Base-by-base conservation (phyloP, 2,888 invertebrate genomes). In the Acholoe squamosa region DNA sequence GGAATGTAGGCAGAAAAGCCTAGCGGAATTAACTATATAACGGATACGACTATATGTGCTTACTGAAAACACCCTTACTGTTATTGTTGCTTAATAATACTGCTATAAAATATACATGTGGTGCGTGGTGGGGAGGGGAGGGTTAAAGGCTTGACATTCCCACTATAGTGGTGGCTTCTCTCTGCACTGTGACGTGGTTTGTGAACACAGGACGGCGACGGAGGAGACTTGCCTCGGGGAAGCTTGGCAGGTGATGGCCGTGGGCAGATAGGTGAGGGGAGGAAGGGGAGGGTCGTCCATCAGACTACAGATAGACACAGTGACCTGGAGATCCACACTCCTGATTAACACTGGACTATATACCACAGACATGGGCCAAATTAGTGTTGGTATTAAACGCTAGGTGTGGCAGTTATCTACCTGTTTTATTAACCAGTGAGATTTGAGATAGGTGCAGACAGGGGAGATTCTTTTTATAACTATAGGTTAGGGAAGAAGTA, bases 161-260 rank as follows among this genome's bases (percentile, higher is more conserved):
- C 10, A 3, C 43, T 43, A 3, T n/a, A 28, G 71, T 16, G 5
- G 25, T 71, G 71, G 71, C 71, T 71, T 71, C 71, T 0, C 28
- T 61, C 12, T 61, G 19, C 43, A 43, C 43, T 43, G 43, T n/a
- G n/a, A n/a, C n/a, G 43, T 43, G 3, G 43, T 3, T 19, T 7
- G 61, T 61, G 19, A 19, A 61, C 61, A n/a, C 61, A 61, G 71
- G 61, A 28, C 71, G 71, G 71, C 71, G 71, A 3, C 80, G 33
- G 33, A 34, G 34, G 43, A 80, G 80, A 34, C 5, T 80, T 33
- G 80, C 80, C 80, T 80, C 80, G 80, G 80, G 80, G 34, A 34
- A 5, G 80, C 34, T 80, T 80, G 80, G 80, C 80, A 80, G 80
- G 80, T 80, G 80, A 33, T 80, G 34, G 80, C 80, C 43, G 80